phyloP scores from a whole-genome alignment of 1,140 invertebrate genomes.

The Yoshiicerus persimilis region DNA sequence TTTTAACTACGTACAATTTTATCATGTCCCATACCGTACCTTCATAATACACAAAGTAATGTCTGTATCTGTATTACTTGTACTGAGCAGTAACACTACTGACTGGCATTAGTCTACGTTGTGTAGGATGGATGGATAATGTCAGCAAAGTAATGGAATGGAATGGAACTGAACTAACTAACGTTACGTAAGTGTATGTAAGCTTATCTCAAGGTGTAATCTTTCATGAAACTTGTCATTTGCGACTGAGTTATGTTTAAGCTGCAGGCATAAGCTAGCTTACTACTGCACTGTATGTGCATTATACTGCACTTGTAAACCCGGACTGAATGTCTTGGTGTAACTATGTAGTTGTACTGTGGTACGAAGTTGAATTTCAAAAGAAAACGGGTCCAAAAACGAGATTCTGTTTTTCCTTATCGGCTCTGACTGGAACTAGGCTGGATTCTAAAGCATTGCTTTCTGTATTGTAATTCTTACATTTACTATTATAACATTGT shows the following conservation, averaged over 20 bases:
- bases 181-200: neutral
- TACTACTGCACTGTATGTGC: too few relatives aligned
- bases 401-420: neutral
- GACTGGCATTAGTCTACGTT: neutral
- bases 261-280: neutral
- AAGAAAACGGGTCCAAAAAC: neutral
- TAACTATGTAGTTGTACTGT: too few relatives aligned
- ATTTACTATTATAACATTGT: too few relatives aligned
- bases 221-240: constrained; percentile 44
- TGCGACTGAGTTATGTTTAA: constrained; percentile 28
- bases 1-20: neutral
- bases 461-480: neutral
- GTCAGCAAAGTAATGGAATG: neutral
- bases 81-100: neutral
- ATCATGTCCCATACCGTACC: neutral
- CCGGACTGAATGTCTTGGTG: too few relatives aligned
- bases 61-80: neutral
- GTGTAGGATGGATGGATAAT: neutral
- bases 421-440: neutral
- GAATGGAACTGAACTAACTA: neutral
- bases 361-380: neutral
- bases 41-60: neutral
- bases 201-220: constrained; percentile 40
- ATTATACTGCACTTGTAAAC: too few relatives aligned
- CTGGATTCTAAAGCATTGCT: neutral